Evolutionary conservation across 2,113 vertebrate species (phyloP).

Genomic region (Leiothrix lutea): DNA sequence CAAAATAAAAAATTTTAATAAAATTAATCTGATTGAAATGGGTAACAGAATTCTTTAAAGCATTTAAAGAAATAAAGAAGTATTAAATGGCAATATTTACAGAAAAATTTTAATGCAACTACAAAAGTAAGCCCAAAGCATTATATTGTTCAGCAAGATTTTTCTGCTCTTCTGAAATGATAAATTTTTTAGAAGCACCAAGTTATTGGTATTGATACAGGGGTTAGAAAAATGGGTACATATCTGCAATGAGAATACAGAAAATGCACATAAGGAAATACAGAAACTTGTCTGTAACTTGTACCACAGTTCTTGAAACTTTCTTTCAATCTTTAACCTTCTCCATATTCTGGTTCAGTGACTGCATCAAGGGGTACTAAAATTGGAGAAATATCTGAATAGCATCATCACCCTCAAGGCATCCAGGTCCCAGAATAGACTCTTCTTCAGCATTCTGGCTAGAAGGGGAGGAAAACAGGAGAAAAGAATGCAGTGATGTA

Average conservation of each 20-base stretch:
- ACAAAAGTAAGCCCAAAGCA: neutral
- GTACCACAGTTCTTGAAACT: neutral
- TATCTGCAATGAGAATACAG: neutral
- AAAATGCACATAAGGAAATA: neutral
- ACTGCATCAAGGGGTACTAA: neutral
- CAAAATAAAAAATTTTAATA: neutral
- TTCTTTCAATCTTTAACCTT: neutral
- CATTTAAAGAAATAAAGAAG: neutral
- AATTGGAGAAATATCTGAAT: neutral
- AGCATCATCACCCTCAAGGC: slow-evolving; percentile 4
- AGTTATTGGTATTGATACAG: neutral
- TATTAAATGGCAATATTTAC: neutral
- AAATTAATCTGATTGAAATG: neutral
- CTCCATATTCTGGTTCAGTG: neutral
- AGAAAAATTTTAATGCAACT: neutral
- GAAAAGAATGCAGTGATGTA: slow-evolving; percentile 27
- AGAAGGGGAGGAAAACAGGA: slow-evolving; percentile 24
- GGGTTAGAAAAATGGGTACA: neutral
- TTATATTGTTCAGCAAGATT: neutral
- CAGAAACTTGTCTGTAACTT: neutral
- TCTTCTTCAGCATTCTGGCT: slow-evolving; percentile 16
- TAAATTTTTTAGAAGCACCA: neutral
- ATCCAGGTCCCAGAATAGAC: neutral
- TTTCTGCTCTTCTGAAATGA: neutral
- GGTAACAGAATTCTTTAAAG: neutral